These are phyloP conservation scores for Drepana falcataria DNA, from an alignment of 2,888 invertebrate species.

Conservation along the genomic window DNA sequence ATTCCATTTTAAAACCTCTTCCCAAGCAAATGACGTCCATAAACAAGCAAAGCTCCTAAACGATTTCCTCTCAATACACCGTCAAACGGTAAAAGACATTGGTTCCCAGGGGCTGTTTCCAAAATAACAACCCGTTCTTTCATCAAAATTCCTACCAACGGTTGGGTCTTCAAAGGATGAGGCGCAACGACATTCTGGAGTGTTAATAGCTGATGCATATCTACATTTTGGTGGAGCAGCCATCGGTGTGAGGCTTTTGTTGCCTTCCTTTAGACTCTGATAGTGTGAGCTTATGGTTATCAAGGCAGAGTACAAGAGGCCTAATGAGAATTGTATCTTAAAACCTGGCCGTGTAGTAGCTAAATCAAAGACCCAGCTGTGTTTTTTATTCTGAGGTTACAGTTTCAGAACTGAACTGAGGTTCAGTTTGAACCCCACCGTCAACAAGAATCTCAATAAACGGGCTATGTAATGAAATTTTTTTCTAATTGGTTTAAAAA, in stretches of 20 bases:
- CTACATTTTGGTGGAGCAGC: slow-evolving; percentile 43
- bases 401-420: too few relatives aligned
- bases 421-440: too few relatives aligned
- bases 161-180: slow-evolving; percentile 15
- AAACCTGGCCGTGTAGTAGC: too few relatives aligned
- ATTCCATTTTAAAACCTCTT: neutral
- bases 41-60: slow-evolving; percentile 8
- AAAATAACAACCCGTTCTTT: slow-evolving; percentile 28
- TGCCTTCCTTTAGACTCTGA: neutral
- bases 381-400: too few relatives aligned
- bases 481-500: too few relatives aligned
- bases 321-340: neutral
- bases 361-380: too few relatives aligned
- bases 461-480: too few relatives aligned
- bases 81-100: slow-evolving; percentile 31
- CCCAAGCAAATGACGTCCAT: slow-evolving; percentile 8
- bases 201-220: slow-evolving; percentile 58
- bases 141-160: slow-evolving; percentile 19
- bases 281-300: neutral
- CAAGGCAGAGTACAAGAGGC: neutral
- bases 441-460: too few relatives aligned
- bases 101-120: slow-evolving; percentile 34
- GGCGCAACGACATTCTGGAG: slow-evolving; percentile 31
- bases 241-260: slow-evolving; percentile 19
- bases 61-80: slow-evolving; percentile 21